phyloP scores from a whole-genome alignment of 2,888 invertebrate genomes.

The Drosophila mayaguana region DNA sequence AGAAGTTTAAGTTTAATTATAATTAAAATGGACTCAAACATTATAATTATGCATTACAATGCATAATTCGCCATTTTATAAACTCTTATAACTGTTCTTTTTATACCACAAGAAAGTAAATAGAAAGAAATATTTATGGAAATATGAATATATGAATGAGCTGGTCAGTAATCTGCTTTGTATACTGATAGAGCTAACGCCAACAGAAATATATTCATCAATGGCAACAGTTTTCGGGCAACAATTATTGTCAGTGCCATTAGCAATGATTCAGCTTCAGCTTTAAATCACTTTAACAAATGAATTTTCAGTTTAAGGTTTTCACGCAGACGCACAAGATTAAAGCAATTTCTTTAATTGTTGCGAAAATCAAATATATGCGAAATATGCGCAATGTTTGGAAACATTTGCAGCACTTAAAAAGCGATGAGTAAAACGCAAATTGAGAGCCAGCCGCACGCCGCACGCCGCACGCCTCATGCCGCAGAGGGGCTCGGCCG shows the following conservation, averaged over 20 bases:
- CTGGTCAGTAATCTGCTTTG: too few species aligned
- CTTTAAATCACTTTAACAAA: not conserved
- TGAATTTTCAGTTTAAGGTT: not conserved
- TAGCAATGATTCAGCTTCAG: constrained; percentile 3
- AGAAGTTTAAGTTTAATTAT: too few species aligned
- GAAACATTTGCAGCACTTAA: constrained; percentile 43
- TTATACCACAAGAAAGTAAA: too few species aligned
- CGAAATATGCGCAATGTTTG: constrained; percentile 39
- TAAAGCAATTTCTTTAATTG: constrained; percentile 62
- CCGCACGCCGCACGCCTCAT: too few species aligned
- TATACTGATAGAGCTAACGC: not conserved
- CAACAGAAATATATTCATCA: not conserved
- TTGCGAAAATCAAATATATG: constrained; percentile 35
- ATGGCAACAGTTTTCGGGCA: not conserved
- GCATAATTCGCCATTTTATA: too few species aligned
- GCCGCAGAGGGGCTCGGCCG: not conserved
- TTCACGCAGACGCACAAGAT: constrained; percentile 19
- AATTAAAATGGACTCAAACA: too few species aligned
- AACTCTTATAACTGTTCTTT: too few species aligned
- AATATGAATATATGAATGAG: too few species aligned
- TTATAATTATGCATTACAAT: too few species aligned
- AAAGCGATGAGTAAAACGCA: constrained; percentile 33
- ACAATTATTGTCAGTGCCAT: not conserved
- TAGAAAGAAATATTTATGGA: too few species aligned
- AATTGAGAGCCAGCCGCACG: constrained; percentile 41